Percentiles rank a stretch among this genome's conserved stretches.
Evolutionary conservation across 2,888 invertebrate species (phyloP).

Genomic region (Agrypnus murinus): DNA sequence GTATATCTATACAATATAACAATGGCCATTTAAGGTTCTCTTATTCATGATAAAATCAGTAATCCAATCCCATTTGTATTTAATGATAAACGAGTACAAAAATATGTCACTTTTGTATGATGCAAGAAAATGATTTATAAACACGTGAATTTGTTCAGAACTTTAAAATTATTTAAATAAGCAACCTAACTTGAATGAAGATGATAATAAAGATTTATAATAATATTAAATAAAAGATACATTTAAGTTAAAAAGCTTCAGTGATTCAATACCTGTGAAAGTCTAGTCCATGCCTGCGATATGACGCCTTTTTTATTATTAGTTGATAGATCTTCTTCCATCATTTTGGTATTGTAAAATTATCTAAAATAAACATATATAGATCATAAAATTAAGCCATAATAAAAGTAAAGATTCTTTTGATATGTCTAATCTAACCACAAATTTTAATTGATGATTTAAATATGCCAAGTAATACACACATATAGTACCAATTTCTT

Average conservation of each 20-base stretch:
- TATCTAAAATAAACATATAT: conserved; percentile 36
- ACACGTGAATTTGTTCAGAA: no score
- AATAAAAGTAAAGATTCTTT: neutral
- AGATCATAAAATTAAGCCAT: neutral
- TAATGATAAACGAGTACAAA: no score
- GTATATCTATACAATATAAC: conserved; percentile 77
- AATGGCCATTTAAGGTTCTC: conserved; percentile 1
- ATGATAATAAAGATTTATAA: no score
- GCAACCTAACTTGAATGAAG: no score
- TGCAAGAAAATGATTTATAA: no score
- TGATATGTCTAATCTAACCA: conserved; percentile 15
- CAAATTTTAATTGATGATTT: neutral
- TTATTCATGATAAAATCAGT: neutral
- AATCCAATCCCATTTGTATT: no score
- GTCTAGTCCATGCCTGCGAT: conserved; percentile 79
- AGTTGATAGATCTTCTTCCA: conserved; percentile 79
- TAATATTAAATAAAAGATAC: no score
- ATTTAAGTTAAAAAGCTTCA: neutral
- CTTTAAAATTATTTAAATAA: no score
- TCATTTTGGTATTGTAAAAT: conserved; percentile 72
- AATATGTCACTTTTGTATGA: no score
- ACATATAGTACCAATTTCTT: neutral
- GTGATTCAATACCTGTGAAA: conserved; percentile 76
- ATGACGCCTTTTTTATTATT: conserved; percentile 77
- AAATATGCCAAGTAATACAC: conserved; percentile 11